Percentiles rank a stretch among this genome's conserved stretches.
Conservation (phyloP, 2,888 invertebrate species). For the Melieria omissa region DNA sequence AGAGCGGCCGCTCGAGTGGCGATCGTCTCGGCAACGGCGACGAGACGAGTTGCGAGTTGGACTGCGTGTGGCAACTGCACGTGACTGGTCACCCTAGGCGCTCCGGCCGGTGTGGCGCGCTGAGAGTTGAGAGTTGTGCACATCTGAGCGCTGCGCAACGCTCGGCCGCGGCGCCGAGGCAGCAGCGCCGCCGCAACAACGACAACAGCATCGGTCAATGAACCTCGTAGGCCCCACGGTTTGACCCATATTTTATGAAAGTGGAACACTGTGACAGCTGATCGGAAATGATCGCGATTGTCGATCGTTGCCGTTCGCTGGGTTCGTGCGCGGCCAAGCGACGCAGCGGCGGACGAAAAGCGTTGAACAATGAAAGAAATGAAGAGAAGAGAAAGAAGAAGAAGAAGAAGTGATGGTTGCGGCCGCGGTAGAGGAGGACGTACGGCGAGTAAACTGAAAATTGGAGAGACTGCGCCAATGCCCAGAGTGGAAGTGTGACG, state of each 20-base stretch:
- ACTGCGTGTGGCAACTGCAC: background rate
- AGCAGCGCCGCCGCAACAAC: constrained; percentile 12
- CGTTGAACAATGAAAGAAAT: background rate
- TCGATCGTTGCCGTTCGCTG: constrained; percentile 21
- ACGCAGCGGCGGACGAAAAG: too few species aligned
- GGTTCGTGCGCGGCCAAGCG: background rate
- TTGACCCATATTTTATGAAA: constrained; percentile 62
- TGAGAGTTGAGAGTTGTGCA: too few species aligned
- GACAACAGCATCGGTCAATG: constrained; percentile 50
- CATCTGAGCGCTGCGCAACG: constrained; percentile 13
- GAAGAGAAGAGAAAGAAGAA: background rate
- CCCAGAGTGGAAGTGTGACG: background rate
- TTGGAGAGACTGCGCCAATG: background rate
- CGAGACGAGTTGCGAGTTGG: background rate
- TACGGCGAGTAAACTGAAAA: constrained; percentile 1
- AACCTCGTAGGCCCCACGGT: constrained; percentile 56
- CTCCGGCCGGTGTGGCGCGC: background rate
- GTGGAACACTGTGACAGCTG: constrained; percentile 63
- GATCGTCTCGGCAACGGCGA: background rate
- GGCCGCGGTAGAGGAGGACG: too few species aligned
- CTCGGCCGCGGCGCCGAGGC: constrained; percentile 33
- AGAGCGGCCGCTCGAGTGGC: background rate
- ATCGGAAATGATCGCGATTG: constrained; percentile 49
- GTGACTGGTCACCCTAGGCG: background rate
- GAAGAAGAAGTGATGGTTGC: too few species aligned